Conservation (phyloP, 2,113 vertebrate genomes). For the Haliaeetus leucogaster region DNA sequence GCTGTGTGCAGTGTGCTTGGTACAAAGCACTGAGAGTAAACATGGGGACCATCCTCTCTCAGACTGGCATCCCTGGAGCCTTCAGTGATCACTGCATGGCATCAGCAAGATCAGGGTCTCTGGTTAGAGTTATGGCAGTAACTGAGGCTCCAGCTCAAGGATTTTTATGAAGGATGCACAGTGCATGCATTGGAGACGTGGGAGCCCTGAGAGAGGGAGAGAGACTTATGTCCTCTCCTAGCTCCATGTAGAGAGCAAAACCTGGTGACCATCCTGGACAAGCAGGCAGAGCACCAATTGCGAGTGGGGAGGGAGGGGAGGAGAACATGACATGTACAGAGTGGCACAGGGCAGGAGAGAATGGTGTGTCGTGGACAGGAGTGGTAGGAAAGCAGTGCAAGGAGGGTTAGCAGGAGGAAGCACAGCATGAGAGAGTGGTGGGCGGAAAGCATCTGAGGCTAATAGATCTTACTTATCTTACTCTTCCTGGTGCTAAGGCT, state of each 20-base stretch:
- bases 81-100: rapidly evolving
- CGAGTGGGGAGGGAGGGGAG: background rate
- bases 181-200: background rate
- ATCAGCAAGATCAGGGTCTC: background rate
- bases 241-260: background rate
- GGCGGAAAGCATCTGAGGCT: background rate
- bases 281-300: background rate
- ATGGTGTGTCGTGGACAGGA: background rate
- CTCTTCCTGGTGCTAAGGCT: background rate
- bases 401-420: background rate
- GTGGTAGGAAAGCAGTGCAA: background rate
- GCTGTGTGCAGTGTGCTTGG: background rate
- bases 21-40: background rate
- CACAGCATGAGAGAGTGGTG: rapidly evolving
- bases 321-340: background rate
- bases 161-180: background rate
- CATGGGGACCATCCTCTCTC: background rate
- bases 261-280: background rate
- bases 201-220: constrained; percentile 6
- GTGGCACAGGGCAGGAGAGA: background rate
- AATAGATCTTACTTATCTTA: background rate
- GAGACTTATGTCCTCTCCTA: background rate
- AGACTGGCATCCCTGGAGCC: background rate
- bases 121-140: background rate
- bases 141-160: background rate